Conservation (phyloP, 2,113 vertebrate genomes). For the Gobiocypris rarus region DNA sequence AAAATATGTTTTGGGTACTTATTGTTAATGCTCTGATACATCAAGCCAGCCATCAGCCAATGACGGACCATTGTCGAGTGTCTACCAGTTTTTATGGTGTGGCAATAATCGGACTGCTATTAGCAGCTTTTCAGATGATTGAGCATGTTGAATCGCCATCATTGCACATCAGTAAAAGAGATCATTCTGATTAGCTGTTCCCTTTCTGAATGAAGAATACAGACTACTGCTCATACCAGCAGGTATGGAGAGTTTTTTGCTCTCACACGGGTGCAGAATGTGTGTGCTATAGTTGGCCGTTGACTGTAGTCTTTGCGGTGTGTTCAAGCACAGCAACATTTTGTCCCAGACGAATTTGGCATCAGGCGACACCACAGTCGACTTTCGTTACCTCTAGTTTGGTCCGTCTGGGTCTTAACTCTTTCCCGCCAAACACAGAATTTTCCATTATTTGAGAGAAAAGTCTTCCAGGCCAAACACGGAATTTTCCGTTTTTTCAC, state of each 20-base stretch:
- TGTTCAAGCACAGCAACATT: neutral
- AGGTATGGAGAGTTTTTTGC: neutral
- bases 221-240: neutral
- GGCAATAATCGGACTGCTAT: too few relatives aligned
- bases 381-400: neutral
- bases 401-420: neutral
- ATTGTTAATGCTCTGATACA: neutral
- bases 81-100: neutral
- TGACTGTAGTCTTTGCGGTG: neutral
- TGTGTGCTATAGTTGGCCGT: neutral
- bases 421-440: too few relatives aligned
- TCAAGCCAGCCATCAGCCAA: neutral
- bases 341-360: neutral
- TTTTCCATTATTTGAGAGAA: too few relatives aligned
- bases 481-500: too few relatives aligned
- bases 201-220: neutral
- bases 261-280: neutral
- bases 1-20: neutral
- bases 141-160: too few relatives aligned
- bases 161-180: too few relatives aligned
- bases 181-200: too few relatives aligned
- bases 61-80: neutral
- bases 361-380: neutral
- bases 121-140: too few relatives aligned
- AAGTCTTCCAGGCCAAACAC: too few relatives aligned